Evolutionary conservation across 2,113 vertebrate species (phyloP).

Genomic region (Erythrolamprus reginae): DNA sequence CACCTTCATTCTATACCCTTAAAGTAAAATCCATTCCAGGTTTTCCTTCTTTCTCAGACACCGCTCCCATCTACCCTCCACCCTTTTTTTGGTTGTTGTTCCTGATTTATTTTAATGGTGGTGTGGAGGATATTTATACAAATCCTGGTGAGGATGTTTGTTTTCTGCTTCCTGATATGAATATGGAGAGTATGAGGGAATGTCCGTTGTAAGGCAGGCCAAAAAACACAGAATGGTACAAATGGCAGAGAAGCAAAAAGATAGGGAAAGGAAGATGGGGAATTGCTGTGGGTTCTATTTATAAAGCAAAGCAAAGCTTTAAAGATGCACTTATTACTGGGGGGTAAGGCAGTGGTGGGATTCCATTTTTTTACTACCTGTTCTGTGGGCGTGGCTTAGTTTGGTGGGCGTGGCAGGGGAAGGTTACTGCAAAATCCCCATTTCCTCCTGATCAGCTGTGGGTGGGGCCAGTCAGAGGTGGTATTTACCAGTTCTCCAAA

Average conservation of each 20-base stretch:
- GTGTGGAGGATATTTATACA: neutral
- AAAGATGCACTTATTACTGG: neutral
- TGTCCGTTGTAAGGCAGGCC: neutral
- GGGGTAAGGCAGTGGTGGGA: too few relatives aligned
- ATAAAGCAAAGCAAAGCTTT: neutral
- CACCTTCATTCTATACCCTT: neutral
- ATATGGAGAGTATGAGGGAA: neutral
- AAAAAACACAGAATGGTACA: neutral
- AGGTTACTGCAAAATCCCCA: too few relatives aligned
- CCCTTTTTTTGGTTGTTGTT: too few relatives aligned
- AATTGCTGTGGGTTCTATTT: neutral
- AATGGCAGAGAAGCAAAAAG: neutral
- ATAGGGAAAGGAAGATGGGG: neutral
- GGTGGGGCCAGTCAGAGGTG: too few relatives aligned
- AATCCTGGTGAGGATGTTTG: neutral
- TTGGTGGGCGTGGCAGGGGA: too few relatives aligned
- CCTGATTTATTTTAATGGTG: neutral
- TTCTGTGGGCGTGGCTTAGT: too few relatives aligned
- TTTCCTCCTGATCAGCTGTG: too few relatives aligned
- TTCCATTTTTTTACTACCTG: too few relatives aligned
- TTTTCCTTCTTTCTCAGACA: neutral
- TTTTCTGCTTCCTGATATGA: neutral
- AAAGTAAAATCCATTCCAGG: neutral
- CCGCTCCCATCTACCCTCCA: neutral
- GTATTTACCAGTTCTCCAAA: too few relatives aligned